phyloP scores from a whole-genome alignment of 2,797 vertebrate genomes.

The Myiothlypis coronata region DNA sequence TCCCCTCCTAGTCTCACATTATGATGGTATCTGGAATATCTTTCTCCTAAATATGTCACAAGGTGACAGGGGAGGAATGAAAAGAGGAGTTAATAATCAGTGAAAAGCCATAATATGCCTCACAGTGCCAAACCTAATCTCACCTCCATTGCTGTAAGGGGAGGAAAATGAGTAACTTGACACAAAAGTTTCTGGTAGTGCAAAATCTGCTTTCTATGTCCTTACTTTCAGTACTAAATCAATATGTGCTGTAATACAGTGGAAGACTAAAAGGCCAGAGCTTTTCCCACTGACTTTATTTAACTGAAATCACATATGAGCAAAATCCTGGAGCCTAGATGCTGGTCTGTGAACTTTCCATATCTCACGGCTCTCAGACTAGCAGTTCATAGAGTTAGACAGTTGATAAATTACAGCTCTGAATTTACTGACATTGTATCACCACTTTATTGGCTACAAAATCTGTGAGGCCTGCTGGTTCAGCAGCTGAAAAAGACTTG shows the following conservation, averaged over 20 bases:
- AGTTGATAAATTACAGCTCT: background rate
- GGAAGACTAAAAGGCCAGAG: background rate
- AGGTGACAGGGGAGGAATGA: fast-evolving
- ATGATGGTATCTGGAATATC: background rate
- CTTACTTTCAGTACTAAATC: background rate
- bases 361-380: background rate
- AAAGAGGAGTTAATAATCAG: background rate
- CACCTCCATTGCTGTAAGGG: background rate
- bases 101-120: background rate
- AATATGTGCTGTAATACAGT: background rate
- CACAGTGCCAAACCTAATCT: background rate
- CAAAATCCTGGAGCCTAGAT: background rate
- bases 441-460: background rate
- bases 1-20: background rate
- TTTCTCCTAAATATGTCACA: background rate
- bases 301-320: background rate
- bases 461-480: background rate
- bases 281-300: background rate
- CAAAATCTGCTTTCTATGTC: background rate
- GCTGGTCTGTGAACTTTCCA: background rate
- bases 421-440: background rate
- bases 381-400: background rate
- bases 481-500: background rate
- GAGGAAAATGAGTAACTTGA: background rate
- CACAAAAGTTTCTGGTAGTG: background rate